These are phyloP conservation scores for Heliangelus exortis DNA, from an alignment of 2,797 vertebrate genomes.

Conservation along the genomic window DNA sequence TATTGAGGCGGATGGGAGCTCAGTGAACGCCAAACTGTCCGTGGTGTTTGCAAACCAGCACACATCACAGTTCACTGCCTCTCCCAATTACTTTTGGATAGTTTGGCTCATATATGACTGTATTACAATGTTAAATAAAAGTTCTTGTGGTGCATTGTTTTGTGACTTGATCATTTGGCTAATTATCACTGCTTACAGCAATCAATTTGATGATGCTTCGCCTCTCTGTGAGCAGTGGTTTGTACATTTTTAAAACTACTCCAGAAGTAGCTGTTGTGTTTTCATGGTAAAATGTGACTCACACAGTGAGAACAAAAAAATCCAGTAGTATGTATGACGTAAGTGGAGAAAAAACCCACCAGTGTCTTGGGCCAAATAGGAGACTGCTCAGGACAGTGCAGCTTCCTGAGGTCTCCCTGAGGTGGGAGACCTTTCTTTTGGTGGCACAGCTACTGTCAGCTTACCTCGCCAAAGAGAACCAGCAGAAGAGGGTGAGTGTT, in stretches of 20 bases:
- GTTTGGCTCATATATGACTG: slow-evolving; percentile 73
- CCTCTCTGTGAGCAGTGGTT: background rate
- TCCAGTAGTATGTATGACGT: background rate
- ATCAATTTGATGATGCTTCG: background rate
- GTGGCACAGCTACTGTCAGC: background rate
- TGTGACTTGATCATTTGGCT: slow-evolving; percentile 69
- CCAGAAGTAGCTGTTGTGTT: background rate
- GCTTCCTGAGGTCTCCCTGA: background rate
- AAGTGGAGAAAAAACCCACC: background rate
- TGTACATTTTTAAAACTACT: background rate
- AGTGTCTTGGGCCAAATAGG: background rate
- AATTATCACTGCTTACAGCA: slow-evolving; percentile 68
- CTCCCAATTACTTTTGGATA: slow-evolving; percentile 79
- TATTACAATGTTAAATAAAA: slow-evolving; percentile 69
- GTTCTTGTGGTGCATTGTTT: slow-evolving; percentile 70
- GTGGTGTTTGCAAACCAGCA: slow-evolving; percentile 70
- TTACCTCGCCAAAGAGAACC: background rate
- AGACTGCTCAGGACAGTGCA: background rate
- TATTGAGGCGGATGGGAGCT: slow-evolving; percentile 78
- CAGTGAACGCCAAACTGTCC: slow-evolving; percentile 68
- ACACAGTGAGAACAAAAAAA: background rate
- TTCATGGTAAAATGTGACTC: background rate
- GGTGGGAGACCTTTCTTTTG: background rate
- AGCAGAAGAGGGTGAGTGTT: background rate
- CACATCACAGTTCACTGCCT: slow-evolving; percentile 76